These are phyloP conservation scores for Alloplasta piceator DNA, from an alignment of 2,888 invertebrate genomes.

Conservation along the genomic window DNA sequence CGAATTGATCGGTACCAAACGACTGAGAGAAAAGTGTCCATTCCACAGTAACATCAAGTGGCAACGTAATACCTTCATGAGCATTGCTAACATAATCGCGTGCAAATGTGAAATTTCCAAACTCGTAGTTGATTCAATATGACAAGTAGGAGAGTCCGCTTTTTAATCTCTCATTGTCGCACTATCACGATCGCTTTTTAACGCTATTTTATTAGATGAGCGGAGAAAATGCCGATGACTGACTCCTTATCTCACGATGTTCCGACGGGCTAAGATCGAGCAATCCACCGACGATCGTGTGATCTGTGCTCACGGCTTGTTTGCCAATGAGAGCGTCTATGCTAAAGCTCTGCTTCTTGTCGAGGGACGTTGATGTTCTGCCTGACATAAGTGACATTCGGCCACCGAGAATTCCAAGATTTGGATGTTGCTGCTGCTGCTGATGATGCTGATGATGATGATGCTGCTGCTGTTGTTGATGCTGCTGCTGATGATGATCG, in stretches of 20 bases:
- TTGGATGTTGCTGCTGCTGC: conserved; percentile 61
- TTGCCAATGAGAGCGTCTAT: conserved; percentile 86
- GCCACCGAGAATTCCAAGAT: background rate
- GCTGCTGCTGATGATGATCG: conserved; percentile 61
- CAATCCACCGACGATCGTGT: conserved; percentile 75
- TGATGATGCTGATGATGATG: conserved; percentile 73
- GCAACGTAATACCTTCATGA: too few species aligned
- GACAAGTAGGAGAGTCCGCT: too few species aligned
- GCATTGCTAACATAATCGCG: too few species aligned
- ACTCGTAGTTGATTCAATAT: too few species aligned
- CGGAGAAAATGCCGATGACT: conserved; percentile 89
- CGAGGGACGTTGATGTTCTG: conserved; percentile 63
- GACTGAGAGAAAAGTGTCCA: too few species aligned
- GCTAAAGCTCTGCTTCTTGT: conserved; percentile 84
- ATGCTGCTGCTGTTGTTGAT: conserved; percentile 59
- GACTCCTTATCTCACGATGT: conserved; percentile 82
- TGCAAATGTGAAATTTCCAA: too few species aligned
- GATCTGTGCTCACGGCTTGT: conserved; percentile 74
- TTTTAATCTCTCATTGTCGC: too few species aligned
- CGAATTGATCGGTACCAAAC: too few species aligned
- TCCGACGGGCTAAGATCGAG: conserved; percentile 81
- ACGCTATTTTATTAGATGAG: conserved; percentile 81
- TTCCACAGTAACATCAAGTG: too few species aligned
- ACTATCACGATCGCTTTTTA: too few species aligned
- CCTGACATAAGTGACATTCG: conserved; percentile 46